Conservation (phyloP, 1,140 invertebrate species). For the Berghia stephanieae region DNA sequence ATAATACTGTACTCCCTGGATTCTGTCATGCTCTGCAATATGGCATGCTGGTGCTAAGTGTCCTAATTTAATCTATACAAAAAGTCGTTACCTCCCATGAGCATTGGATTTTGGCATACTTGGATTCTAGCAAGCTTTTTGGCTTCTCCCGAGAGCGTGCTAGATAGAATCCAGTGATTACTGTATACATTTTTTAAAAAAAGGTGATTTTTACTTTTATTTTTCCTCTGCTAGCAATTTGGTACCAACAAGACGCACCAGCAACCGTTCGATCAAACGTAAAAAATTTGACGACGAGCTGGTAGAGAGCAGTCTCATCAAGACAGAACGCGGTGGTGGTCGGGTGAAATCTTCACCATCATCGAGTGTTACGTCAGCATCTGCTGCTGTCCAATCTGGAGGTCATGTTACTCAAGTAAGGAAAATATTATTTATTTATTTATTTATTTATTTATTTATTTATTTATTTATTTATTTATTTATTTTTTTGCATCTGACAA, state of each 20-base stretch:
- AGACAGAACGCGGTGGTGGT: constrained; percentile 49
- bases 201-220: neutral
- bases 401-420: neutral
- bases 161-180: neutral
- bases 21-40: too few species aligned
- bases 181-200: neutral
- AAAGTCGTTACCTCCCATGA: neutral
- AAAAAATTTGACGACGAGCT: constrained; percentile 97
- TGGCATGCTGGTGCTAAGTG: too few species aligned
- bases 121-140: neutral
- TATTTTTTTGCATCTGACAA: too few species aligned
- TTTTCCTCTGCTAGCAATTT: neutral
- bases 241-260: constrained; percentile 71
- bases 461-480: too few species aligned
- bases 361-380: neutral
- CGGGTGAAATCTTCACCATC: constrained; percentile 26
- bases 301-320: constrained; percentile 73
- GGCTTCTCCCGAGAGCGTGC: neutral
- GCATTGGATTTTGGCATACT: neutral
- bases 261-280: constrained; percentile 91
- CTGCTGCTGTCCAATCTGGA: neutral
- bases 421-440: too few species aligned
- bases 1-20: too few species aligned
- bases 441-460: too few species aligned
- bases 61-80: neutral